Conservation (phyloP, 2,888 invertebrate species). For the Rhamnusium bicolor region DNA sequence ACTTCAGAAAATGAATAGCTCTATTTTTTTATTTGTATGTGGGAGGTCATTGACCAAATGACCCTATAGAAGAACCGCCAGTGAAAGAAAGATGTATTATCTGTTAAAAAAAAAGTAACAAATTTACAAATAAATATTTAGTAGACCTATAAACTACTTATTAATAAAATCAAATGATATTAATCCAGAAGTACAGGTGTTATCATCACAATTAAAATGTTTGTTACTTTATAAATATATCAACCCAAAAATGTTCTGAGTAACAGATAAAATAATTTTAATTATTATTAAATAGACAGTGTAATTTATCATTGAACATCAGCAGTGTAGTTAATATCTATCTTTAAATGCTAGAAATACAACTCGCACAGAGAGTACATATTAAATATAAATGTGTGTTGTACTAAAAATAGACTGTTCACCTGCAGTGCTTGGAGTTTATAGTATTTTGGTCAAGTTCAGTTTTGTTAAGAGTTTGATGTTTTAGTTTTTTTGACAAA, state of each 20-base stretch:
- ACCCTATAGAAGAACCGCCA: no score
- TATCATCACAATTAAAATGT: no score
- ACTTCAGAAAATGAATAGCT: no score
- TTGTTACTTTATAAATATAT: not conserved
- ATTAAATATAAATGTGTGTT: slow-evolving; percentile 43
- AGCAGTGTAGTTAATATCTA: slow-evolving; percentile 13
- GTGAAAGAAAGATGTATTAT: no score
- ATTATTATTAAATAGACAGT: slow-evolving; percentile 23
- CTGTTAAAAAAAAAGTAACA: no score
- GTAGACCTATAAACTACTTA: no score
- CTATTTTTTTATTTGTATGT: no score
- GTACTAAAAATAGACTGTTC: slow-evolving; percentile 54
- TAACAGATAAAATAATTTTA: not conserved
- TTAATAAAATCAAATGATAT: no score
- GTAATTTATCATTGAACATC: slow-evolving; percentile 17
- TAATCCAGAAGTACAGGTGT: no score
- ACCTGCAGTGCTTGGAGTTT: slow-evolving; percentile 54
- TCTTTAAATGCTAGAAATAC: slow-evolving; percentile 5
- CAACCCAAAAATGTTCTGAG: not conserved
- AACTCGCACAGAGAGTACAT: slow-evolving; percentile 25
- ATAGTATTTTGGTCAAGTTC: slow-evolving; percentile 52
- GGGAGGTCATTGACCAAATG: no score
- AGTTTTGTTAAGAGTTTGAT: slow-evolving; percentile 34
- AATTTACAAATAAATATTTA: no score
- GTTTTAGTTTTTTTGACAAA: slow-evolving; percentile 32